Percentiles rank a stretch among this genome's conserved stretches.
These are phyloP conservation scores for Heliconius congener DNA, from an alignment of 1,140 invertebrate genomes.

Conservation along the genomic window DNA sequence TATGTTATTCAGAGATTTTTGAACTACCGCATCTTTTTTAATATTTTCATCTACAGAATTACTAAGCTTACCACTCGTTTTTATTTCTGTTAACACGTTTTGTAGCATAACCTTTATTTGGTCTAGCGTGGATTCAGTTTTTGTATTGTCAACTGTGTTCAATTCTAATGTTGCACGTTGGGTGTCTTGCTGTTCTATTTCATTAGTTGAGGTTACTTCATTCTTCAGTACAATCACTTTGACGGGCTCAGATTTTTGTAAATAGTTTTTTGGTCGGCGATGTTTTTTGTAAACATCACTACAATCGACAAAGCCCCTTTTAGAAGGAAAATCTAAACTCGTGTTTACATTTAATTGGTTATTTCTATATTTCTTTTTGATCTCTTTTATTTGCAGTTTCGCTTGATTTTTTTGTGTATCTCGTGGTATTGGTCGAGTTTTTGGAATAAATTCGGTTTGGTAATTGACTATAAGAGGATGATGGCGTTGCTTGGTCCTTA, in stretches of 20 bases:
- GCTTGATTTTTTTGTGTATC: neutral
- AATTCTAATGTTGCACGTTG: conserved; percentile 39
- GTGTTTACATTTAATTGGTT: neutral
- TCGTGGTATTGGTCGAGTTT: conserved; percentile 17
- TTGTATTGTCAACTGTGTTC: conserved; percentile 42
- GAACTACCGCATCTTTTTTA: conserved; percentile 63
- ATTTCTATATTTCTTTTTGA: conserved; percentile 10
- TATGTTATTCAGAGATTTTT: conserved; percentile 61
- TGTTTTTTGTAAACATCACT: conserved; percentile 51
- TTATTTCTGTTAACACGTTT: conserved; percentile 65
- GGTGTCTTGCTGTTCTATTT: conserved; percentile 35
- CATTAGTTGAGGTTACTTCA: conserved; percentile 28
- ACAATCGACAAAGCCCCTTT: conserved; percentile 52
- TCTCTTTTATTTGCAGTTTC: conserved; percentile 12
- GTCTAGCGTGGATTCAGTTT: conserved; percentile 60
- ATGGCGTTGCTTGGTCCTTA: conserved; percentile 35
- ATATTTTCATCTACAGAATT: conserved; percentile 32
- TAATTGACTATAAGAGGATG: conserved; percentile 34
- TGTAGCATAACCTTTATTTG: conserved; percentile 70
- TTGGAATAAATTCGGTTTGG: conserved; percentile 25
- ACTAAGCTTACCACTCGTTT: conserved; percentile 50
- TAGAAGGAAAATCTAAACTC: conserved; percentile 25
- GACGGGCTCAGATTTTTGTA: conserved; percentile 28
- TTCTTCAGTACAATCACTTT: conserved; percentile 44
- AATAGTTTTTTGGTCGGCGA: conserved; percentile 1